These are phyloP conservation scores for Halcyon leucocephala DNA, from an alignment of 2,797 vertebrate genomes.

Conservation along the genomic window DNA sequence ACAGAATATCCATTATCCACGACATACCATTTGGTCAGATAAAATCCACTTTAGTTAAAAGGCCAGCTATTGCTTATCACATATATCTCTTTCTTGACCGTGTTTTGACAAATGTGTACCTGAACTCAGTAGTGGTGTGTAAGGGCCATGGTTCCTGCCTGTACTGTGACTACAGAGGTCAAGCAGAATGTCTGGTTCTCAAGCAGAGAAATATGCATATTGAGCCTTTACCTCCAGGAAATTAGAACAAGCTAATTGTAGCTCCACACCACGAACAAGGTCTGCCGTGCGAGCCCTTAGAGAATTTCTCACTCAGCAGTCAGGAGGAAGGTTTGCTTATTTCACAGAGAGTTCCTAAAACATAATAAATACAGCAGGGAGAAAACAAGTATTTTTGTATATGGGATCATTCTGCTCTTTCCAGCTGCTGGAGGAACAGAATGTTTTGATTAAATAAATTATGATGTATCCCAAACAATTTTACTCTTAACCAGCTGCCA, in stretches of 20 bases:
- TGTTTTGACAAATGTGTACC: not conserved
- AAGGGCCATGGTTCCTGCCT: not conserved
- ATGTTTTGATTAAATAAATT: slow-evolving; percentile 64
- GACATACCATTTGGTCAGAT: not conserved
- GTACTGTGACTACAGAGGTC: not conserved
- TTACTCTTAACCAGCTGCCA: slow-evolving; percentile 46
- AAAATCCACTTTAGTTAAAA: not conserved
- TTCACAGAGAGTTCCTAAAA: slow-evolving; percentile 41
- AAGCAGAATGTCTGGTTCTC: not conserved
- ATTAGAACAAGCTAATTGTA: not conserved
- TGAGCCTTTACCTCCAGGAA: not conserved
- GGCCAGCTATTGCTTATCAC: not conserved
- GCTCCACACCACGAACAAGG: not conserved
- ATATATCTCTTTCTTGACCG: not conserved
- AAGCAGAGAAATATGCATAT: not conserved
- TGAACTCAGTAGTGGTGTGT: not conserved
- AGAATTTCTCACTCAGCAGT: not conserved
- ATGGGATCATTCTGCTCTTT: slow-evolving; percentile 38
- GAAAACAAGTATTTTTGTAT: slow-evolving; percentile 59
- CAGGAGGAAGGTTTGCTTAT: not conserved
- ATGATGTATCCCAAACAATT: slow-evolving; percentile 48
- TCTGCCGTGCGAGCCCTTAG: not conserved
- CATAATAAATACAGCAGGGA: slow-evolving; percentile 53
- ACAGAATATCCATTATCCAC: not conserved
- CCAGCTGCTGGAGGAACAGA: slow-evolving; percentile 33